Conservation (phyloP, 2,888 invertebrate genomes). For the Dryomyza anilis region DNA sequence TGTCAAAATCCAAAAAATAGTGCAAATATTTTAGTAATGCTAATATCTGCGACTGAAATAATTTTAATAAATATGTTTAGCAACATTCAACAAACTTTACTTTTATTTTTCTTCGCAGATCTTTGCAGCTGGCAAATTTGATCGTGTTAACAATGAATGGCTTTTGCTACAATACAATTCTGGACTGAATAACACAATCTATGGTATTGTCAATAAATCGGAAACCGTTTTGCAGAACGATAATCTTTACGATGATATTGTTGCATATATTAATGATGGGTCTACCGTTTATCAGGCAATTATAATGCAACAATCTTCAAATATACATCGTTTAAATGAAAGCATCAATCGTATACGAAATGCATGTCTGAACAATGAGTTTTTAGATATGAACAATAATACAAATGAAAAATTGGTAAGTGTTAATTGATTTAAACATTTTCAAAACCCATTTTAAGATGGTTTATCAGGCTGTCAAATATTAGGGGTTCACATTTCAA, state of each 20-base stretch:
- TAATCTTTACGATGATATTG: not conserved
- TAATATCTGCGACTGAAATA: too few relatives aligned
- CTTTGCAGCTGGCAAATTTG: too few relatives aligned
- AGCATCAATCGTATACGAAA: not conserved
- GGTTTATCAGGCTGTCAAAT: too few relatives aligned
- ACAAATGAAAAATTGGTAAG: not conserved
- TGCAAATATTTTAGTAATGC: too few relatives aligned
- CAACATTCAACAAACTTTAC: too few relatives aligned
- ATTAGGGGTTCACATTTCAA: too few relatives aligned
- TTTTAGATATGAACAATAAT: not conserved
- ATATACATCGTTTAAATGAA: not conserved
- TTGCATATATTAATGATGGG: not conserved
- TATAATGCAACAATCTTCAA: not conserved
- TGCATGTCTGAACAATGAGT: not conserved
- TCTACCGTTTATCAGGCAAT: not conserved
- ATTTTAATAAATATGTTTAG: too few relatives aligned
- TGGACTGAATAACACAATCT: not conserved
- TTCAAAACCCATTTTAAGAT: too few relatives aligned
- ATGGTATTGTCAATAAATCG: slow-evolving; percentile 2
- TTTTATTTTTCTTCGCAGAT: too few relatives aligned
- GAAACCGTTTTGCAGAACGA: not conserved
- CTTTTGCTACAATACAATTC: not conserved
- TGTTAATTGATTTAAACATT: not conserved
- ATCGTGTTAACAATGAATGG: slow-evolving; percentile 1
- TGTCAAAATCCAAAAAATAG: too few relatives aligned